Base-by-base conservation (phyloP, 2,113 vertebrate genomes). In the Proterorhinus semilunaris region DNA sequence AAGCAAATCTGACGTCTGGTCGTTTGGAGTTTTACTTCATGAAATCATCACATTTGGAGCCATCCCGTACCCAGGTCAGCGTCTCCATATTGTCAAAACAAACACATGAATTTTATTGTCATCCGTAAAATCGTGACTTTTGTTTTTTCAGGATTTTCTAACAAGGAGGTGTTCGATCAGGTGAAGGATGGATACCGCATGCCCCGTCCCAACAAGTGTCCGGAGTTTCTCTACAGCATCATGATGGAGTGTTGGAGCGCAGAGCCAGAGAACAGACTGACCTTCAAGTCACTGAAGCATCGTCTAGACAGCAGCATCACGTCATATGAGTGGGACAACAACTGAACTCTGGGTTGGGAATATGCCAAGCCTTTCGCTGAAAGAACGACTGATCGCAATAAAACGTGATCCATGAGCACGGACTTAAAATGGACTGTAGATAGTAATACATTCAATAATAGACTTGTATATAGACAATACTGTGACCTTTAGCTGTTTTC, bases 1-100 rank as follows among this genome's bases (percentile, higher is more conserved):
- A 68, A 86, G 50, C 84, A 94, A 94, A 59, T 95, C 95, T 0
- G 94, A 95, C 1, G 81, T 94, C 8, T 95, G 95, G 94, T 93
- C 94, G 4, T 96, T 93, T 1, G 92, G 94, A 0, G 0, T 95
- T 7, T 83, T 96, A 27, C 91, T 95, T n/a, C 91, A 91, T 10
- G 94, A 96, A 83, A 91, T 95, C 0, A 82, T 93, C 71, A 91
- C 92, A 36, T 76, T 80, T 9, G 94, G 93, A 6, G 88, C 91
- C 48, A 27, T 12, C 1, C 94, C 94, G 8, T 95, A 95, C 47
- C 90, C 93, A 92, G 93, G 94, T 95, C 13, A 4, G 69, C 74
- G 15, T 45, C 2, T 13, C 15, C 3, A 13, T 6, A 11, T 6
- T n/a, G 27, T 12, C 10, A 57, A 59, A 7, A 58, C 21, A 59